Conservation (phyloP, 2,113 vertebrate species). For the Hydropotes inermis region DNA sequence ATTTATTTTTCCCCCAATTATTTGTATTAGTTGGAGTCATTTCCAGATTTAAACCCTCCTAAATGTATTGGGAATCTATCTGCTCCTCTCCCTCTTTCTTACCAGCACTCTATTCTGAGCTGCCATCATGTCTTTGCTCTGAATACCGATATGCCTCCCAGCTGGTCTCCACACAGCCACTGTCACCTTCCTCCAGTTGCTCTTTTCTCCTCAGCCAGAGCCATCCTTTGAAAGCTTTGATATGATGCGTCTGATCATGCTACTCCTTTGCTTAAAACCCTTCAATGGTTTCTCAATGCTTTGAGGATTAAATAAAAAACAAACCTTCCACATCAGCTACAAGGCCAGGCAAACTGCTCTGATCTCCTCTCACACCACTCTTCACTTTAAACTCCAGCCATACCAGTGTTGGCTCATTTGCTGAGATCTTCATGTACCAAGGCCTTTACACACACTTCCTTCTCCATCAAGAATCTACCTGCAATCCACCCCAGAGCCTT, state of each 20-base stretch:
- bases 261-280: not conserved
- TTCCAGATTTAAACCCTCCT: not conserved
- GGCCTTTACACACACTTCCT: not conserved
- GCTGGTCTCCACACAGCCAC: not conserved
- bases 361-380: fast-evolving
- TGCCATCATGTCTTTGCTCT: not conserved
- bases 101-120: not conserved
- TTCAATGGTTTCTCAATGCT: not conserved
- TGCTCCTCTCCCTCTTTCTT: too few relatives aligned
- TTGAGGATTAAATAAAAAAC: not conserved
- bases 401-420: not conserved
- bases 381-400: not conserved
- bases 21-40: not conserved
- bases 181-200: not conserved
- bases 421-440: not conserved
- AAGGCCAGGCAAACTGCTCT: not conserved
- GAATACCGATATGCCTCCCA: not conserved
- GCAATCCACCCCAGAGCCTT: not conserved
- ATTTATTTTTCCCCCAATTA: too few relatives aligned
- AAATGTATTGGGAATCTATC: too few relatives aligned
- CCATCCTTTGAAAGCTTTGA: not conserved
- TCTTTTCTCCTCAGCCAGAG: not conserved
- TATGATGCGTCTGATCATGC: not conserved
- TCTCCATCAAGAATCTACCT: not conserved
- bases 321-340: not conserved